Conservation (phyloP, 2,113 vertebrate species). For the Physeter macrocephalus region DNA sequence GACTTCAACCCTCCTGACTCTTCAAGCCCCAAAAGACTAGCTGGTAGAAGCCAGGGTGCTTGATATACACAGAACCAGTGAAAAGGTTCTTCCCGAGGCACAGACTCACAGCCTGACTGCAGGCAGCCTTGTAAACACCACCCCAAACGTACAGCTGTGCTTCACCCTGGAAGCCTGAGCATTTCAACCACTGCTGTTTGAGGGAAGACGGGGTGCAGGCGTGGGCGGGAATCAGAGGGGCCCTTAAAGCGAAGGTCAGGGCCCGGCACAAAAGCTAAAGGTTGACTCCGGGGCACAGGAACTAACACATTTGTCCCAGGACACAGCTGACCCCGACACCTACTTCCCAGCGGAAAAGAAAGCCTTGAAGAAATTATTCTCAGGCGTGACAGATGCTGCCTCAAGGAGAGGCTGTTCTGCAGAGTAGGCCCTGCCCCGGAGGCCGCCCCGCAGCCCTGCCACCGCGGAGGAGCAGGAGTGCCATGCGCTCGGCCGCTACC, state of each 20-base stretch:
- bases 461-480: accelerated
- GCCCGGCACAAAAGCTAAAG: neutral
- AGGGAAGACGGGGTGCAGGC: neutral
- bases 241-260: neutral
- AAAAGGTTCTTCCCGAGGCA: neutral
- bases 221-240: neutral
- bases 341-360: neutral
- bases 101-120: neutral
- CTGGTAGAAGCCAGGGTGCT: neutral
- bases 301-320: neutral
- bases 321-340: neutral
- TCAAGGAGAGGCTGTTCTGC: neutral
- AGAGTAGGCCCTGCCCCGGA: neutral
- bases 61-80: neutral
- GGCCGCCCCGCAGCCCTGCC: neutral
- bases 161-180: neutral
- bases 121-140: neutral
- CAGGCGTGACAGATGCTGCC: neutral
- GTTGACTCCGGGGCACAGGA: neutral
- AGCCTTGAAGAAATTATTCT: neutral
- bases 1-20: neutral
- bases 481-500: neutral
- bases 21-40: neutral
- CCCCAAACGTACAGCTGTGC: neutral
- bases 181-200: neutral